Conservation (phyloP, 1,140 invertebrate genomes). For the Diploscapter pachys region DNA sequence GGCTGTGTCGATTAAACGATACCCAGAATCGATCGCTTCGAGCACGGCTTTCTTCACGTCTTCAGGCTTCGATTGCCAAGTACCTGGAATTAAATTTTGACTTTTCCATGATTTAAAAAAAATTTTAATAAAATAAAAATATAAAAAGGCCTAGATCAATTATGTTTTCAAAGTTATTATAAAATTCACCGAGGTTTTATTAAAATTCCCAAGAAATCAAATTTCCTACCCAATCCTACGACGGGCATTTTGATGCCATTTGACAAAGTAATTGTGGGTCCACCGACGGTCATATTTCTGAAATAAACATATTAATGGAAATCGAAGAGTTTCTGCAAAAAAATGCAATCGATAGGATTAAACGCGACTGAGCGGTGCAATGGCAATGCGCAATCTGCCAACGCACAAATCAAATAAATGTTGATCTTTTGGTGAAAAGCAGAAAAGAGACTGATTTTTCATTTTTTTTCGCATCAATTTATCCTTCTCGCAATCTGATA, state of each 20-base stretch:
- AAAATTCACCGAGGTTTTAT: neutral
- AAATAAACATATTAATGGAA: neutral
- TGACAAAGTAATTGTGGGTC: conserved; percentile 29
- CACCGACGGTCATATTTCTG: conserved; percentile 16
- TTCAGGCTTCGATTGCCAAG: neutral
- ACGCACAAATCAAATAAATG: no score
- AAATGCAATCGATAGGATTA: no score
- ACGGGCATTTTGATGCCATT: conserved; percentile 65
- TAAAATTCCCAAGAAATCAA: neutral
- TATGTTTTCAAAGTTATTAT: no score
- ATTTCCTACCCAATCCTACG: conserved; percentile 68
- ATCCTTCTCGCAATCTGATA: no score
- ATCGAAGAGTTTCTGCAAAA: no score
- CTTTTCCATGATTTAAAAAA: conserved; percentile 63
- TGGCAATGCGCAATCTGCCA: no score
- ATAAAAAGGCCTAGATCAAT: neutral
- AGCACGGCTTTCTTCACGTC: conserved; percentile 71
- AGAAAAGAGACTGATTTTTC: no score
- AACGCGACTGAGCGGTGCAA: no score
- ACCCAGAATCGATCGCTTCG: conserved; percentile 70
- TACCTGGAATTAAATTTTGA: no score
- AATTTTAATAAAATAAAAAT: conserved; percentile 1
- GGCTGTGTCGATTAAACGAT: conserved; percentile 77
- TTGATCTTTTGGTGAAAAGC: no score
- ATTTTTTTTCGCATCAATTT: no score